Conservation (phyloP, 2,113 vertebrate genomes). For the Ammodytes marinus region DNA sequence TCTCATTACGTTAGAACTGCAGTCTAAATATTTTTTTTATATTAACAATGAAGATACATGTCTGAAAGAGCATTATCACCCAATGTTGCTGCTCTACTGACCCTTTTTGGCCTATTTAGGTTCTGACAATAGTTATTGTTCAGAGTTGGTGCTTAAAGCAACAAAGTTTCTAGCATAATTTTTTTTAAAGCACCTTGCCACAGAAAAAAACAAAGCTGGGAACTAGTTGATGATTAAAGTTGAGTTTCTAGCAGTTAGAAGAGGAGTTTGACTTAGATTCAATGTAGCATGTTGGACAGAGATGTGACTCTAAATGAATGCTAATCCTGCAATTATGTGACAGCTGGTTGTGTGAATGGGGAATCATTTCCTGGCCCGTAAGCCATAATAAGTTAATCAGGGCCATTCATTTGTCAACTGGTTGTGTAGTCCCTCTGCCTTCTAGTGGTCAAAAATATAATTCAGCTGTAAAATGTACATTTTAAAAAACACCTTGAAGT, state of each 20-base stretch:
- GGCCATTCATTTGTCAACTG: background rate
- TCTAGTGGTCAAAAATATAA: slow-evolving; percentile 29
- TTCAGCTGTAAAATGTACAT: background rate
- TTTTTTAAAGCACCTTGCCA: background rate
- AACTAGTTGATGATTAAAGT: background rate
- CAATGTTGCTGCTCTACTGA: background rate
- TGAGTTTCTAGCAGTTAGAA: background rate
- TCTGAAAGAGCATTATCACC: background rate
- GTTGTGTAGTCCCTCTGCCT: slow-evolving; percentile 3
- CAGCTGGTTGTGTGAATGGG: background rate
- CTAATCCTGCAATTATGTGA: background rate
- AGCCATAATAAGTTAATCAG: background rate
- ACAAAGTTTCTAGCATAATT: background rate
- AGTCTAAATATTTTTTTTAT: background rate
- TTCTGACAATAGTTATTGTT: background rate
- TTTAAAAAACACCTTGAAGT: background rate
- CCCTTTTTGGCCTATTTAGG: background rate
- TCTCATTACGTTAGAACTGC: background rate
- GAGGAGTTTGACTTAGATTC: background rate
- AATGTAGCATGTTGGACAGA: background rate
- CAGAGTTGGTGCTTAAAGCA: background rate
- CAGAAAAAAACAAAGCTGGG: background rate
- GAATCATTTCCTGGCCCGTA: background rate
- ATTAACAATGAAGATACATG: background rate
- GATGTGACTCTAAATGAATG: background rate